A percentile compares a stretch with the other conserved stretches of the same genome.
Conservation (phyloP, 2,888 invertebrate species). For the Erebia aethiops region DNA sequence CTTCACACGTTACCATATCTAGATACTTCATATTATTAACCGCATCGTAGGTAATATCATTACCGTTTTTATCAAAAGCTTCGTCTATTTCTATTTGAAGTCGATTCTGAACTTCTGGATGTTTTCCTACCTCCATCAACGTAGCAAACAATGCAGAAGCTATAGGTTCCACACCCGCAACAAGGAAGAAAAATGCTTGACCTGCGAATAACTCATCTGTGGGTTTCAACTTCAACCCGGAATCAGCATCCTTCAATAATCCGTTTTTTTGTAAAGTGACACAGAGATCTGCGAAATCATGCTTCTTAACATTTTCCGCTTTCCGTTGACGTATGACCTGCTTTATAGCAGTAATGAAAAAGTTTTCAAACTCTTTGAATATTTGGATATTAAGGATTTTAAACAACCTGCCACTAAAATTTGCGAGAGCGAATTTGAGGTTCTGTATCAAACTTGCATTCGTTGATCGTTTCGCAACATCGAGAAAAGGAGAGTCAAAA, state of each 20-base stretch:
- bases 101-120: slow-evolving; percentile 55
- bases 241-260: slow-evolving; percentile 50
- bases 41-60: slow-evolving; percentile 52
- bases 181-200: slow-evolving; percentile 66
- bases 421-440: slow-evolving; percentile 41
- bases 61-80: slow-evolving; percentile 47
- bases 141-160: slow-evolving; percentile 57
- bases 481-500: slow-evolving; percentile 53
- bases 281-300: slow-evolving; percentile 65
- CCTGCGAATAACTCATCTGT: slow-evolving; percentile 62
- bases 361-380: slow-evolving; percentile 54
- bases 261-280: slow-evolving; percentile 59
- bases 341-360: slow-evolving; percentile 61
- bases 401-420: slow-evolving; percentile 39
- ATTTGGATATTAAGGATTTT: slow-evolving; percentile 50
- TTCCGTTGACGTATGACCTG: slow-evolving; percentile 56
- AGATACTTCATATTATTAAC: slow-evolving; percentile 57
- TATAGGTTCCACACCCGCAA: slow-evolving; percentile 67
- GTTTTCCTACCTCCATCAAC: slow-evolving; percentile 58
- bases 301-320: slow-evolving; percentile 51
- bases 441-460: slow-evolving; percentile 34
- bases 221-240: slow-evolving; percentile 56
- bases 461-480: slow-evolving; percentile 43
- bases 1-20: slow-evolving; percentile 59
- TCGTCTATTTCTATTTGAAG: slow-evolving; percentile 61